Evolutionary conservation across 2,113 vertebrate genomes (phyloP), one percentile per base, ranked within the genome.

Genomic region (Syngnathoides biaculeatus): DNA sequence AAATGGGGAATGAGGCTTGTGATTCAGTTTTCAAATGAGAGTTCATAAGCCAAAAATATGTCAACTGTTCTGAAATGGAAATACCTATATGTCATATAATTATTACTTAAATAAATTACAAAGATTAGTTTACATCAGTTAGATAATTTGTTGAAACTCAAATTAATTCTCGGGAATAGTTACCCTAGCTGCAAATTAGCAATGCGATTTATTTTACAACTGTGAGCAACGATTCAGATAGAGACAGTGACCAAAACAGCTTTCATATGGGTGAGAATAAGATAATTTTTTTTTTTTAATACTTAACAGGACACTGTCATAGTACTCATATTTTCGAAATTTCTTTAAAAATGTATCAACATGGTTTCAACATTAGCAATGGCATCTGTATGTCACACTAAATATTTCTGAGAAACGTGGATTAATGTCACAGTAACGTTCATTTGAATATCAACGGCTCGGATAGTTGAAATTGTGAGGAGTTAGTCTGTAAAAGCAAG

Each of bases 11-110:
- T 10, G 52, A 57, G 10, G 35, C n/a, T 35, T 48, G 45, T 42
- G 43, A 65, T 38, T 50, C 12, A 15, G 40, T 5, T 24, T 55
- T 22, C 56, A 35, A 53, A 57, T 26, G 20, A 1, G 19, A 66
- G 13, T 26, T 55, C 27, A 72, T 53, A 17, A 22, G 27, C 13
- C n/a, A 11, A 45, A 57, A 64, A 47, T 64, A 40, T 68, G 59
- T 13, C 42, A 67, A 67, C 48, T 38, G 26, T 55, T 58, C 57
- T 17, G 17, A 66, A 30, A 57, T 15, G 4, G 27, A 15, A 56
- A 27, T 27, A 56, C 14, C n/a, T n/a, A n/a, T n/a, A n/a, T n/a
- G 53, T 14, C 52, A 55, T 22, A 53, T 53, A 55, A 22, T 55
- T 14, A 24, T 24, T 1, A 26, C 24, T 26, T 26, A 5, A 13